These are phyloP conservation scores for Hippasteria phrygiana DNA, from an alignment of 53 echinoderm and acorn worm genomes.

Conservation along the genomic window DNA sequence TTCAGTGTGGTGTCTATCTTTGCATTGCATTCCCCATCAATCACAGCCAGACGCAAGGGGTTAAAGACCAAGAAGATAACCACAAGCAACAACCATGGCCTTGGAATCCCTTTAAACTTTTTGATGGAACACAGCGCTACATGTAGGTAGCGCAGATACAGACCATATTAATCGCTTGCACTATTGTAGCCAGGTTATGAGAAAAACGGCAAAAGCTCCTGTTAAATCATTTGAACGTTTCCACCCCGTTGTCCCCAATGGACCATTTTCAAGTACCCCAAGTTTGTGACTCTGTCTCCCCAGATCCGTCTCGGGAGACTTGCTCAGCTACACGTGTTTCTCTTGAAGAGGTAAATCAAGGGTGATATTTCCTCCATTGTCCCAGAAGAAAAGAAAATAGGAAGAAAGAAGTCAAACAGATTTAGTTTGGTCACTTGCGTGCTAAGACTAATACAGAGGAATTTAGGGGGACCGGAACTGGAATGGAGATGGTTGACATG, in stretches of 20 bases:
- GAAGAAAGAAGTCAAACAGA: not conserved
- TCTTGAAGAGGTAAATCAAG: slow-evolving; percentile 6
- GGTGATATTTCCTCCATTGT: not conserved
- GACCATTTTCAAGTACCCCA: slow-evolving; percentile 8
- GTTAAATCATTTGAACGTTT: slow-evolving; percentile 43
- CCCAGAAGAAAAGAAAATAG: not conserved
- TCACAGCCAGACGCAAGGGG: too few species aligned
- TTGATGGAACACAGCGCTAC: too few species aligned
- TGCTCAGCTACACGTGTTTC: not conserved
- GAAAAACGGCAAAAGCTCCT: not conserved
- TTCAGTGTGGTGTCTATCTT: too few species aligned
- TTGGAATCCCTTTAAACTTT: too few species aligned
- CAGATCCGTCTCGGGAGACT: not conserved
- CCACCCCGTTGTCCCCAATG: not conserved
- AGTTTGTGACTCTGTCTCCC: too few species aligned
- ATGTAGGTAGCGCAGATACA: too few species aligned
- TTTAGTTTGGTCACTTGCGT: slow-evolving; percentile 5
- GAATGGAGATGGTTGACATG: slow-evolving; percentile 21
- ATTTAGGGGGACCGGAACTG: not conserved
- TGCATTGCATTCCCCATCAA: too few species aligned
- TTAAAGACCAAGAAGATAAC: too few species aligned
- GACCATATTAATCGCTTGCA: not conserved
- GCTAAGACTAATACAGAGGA: slow-evolving; percentile 4
- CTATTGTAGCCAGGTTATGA: not conserved
- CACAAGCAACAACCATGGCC: too few species aligned